Evolutionary conservation across 2,888 invertebrate species (phyloP).

Genomic region (Seladonia tumulorum): DNA sequence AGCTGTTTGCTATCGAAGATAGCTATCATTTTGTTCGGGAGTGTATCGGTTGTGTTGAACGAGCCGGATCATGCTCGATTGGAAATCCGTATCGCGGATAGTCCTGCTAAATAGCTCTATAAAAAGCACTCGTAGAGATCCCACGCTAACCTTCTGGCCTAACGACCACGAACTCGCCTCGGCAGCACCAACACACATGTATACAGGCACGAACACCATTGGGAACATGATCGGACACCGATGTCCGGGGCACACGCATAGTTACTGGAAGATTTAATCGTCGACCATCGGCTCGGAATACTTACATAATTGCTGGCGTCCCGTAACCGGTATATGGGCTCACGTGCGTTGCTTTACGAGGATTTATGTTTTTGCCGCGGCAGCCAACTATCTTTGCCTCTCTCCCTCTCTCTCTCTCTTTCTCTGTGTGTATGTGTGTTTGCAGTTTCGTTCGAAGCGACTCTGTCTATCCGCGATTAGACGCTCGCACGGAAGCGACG

Average conservation of each 20-base stretch:
- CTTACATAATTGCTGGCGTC: conserved; percentile 70
- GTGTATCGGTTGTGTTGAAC: conserved; percentile 13
- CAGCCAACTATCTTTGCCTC: conserved; percentile 33
- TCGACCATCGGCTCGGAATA: conserved; percentile 65
- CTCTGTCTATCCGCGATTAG: conserved; percentile 40
- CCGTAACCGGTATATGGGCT: conserved; percentile 57
- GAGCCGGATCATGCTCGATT: conserved; percentile 28
- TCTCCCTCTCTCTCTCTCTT: conserved; percentile 7
- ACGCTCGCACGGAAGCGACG: conserved; percentile 54
- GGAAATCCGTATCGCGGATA: conserved; percentile 45
- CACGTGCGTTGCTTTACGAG: conserved; percentile 64
- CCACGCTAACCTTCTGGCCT: conserved; percentile 59
- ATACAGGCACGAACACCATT: background rate
- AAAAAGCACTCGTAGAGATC: conserved; percentile 53
- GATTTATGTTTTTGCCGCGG: conserved; percentile 68
- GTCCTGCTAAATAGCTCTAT: conserved; percentile 54
- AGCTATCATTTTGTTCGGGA: background rate
- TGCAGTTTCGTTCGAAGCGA: background rate
- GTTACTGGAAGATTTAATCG: conserved; percentile 69
- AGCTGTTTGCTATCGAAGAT: no score
- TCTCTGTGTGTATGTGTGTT: background rate
- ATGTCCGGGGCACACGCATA: conserved; percentile 41
- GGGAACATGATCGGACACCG: conserved; percentile 16
- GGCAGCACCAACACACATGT: background rate
- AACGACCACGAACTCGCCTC: conserved; percentile 36